phyloP scores from a whole-genome alignment of 2,888 invertebrate genomes.

The Eumerus sabulonum region DNA sequence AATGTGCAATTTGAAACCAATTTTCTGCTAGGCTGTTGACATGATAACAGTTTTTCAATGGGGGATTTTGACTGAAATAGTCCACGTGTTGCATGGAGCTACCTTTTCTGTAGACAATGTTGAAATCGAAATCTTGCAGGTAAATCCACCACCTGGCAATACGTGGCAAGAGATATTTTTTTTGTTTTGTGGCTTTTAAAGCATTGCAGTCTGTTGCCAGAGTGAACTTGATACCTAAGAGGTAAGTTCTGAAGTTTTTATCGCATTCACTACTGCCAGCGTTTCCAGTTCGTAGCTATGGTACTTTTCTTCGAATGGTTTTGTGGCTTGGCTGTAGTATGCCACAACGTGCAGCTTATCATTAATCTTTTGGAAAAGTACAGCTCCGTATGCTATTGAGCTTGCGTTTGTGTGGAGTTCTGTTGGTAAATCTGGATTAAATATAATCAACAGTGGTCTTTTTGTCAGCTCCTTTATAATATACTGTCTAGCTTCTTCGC shows the following conservation, averaged over 20 bases:
- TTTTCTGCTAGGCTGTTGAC: constrained; percentile 24
- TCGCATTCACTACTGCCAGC: constrained; percentile 11
- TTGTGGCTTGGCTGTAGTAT: constrained; percentile 42
- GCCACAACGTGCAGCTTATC: constrained; percentile 31
- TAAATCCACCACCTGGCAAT: constrained; percentile 52
- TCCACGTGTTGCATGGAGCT: constrained; percentile 32
- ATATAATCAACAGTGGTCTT: constrained; percentile 29
- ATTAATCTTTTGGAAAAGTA: constrained; percentile 40
- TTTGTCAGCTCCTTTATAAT: constrained; percentile 12
- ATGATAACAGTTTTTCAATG: constrained; percentile 5
- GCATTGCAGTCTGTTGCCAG: constrained; percentile 25
- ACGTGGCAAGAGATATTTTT: constrained; percentile 31
- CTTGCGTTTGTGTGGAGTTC: constrained; percentile 50
- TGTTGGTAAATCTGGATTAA: constrained; percentile 23
- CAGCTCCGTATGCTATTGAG: constrained; percentile 24
- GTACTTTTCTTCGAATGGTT: constrained; percentile 18
- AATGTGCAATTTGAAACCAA: constrained; percentile 23
- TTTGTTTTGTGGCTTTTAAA: no score
- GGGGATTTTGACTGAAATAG: constrained; percentile 38
- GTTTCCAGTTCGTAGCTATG: constrained; percentile 35
- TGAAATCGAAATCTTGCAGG: no score
- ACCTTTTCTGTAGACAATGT: constrained; percentile 34
- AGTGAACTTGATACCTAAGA: constrained; percentile 20
- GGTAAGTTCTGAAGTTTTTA: constrained; percentile 23
- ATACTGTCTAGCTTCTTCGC: constrained; percentile 15